Percentiles rank a stretch among this genome's conserved stretches.
phyloP scores from a whole-genome alignment of 2,113 vertebrate species.

The Haplochromis vanheusdeni region DNA sequence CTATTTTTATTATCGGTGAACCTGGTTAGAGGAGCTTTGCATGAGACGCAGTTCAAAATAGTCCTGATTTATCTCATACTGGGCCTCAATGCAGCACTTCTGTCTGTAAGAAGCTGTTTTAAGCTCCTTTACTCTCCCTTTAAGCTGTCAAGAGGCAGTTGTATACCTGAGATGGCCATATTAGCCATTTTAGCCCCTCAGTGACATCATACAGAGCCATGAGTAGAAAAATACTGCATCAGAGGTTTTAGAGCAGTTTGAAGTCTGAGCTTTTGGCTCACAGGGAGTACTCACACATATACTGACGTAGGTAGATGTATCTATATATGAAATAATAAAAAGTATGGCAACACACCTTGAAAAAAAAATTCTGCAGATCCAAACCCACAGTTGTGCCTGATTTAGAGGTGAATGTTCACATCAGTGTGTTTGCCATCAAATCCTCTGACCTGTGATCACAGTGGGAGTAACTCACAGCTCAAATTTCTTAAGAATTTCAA shows the following conservation, averaged over 20 bases:
- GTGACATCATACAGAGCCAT: neutral
- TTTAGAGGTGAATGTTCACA: neutral
- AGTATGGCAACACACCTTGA: neutral
- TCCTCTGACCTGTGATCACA: neutral
- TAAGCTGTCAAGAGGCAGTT: neutral
- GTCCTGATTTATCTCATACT: neutral
- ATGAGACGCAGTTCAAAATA: neutral
- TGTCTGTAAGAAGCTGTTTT: neutral
- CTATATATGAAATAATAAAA: neutral
- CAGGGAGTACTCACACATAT: fast-evolving
- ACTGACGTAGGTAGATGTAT: neutral
- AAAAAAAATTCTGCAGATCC: neutral
- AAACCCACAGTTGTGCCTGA: neutral
- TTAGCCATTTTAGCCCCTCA: neutral
- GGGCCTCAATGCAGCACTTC: neutral
- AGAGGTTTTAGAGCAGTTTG: neutral
- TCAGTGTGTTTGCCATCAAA: neutral
- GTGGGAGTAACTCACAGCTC: neutral
- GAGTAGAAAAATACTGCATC: neutral
- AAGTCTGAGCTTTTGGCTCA: neutral
- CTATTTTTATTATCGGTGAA: neutral
- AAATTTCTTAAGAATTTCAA: neutral
- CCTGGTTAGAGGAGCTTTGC: neutral
- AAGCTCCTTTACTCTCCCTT: neutral
- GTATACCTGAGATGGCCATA: neutral